Conservation (phyloP, 35 echinoderm and acorn worm genomes). For the Ophiothrix spiculata region DNA sequence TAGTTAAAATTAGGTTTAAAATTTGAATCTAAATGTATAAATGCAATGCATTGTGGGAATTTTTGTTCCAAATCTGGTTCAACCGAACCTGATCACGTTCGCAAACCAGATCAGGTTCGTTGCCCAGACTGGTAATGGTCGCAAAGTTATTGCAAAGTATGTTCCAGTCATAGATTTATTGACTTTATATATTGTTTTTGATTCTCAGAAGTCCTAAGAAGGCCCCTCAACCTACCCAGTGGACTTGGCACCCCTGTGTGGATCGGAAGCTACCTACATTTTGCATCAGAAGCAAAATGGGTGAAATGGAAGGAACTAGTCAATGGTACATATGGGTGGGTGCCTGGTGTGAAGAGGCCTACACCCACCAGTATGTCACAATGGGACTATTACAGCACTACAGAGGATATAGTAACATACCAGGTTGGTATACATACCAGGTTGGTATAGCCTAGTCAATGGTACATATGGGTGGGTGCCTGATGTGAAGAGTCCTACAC, state of each 20-base stretch:
- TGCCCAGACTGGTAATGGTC: too few species aligned
- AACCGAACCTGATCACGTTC: too few species aligned
- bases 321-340: constrained; percentile 97
- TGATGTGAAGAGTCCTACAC: too few species aligned
- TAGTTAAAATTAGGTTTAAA: too few species aligned
- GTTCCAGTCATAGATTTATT: too few species aligned
- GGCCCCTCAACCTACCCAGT: constrained; percentile 58
- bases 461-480: too few species aligned
- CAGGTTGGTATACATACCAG: constrained; percentile 67
- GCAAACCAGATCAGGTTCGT: too few species aligned
- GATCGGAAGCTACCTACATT: constrained; percentile 88
- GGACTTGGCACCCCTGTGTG: constrained; percentile 61
- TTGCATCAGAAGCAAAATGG: constrained; percentile 65
- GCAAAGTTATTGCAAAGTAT: too few species aligned
- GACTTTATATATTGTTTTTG: background rate
- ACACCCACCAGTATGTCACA: constrained; percentile 67
- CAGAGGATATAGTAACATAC: constrained; percentile 63
- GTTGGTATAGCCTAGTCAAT: too few species aligned
- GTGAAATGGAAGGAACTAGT: constrained; percentile 67
- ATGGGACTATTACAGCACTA: constrained; percentile 89
- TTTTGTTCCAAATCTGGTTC: too few species aligned
- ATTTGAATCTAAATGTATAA: too few species aligned
- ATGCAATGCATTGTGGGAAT: too few species aligned
- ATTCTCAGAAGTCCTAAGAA: constrained; percentile 35
- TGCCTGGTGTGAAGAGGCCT: constrained; percentile 49